A percentile compares a stretch with the other conserved stretches of the same genome.
These are phyloP conservation scores for Indri indri DNA, from an alignment of 2,113 vertebrate genomes.

Conservation along the genomic window DNA sequence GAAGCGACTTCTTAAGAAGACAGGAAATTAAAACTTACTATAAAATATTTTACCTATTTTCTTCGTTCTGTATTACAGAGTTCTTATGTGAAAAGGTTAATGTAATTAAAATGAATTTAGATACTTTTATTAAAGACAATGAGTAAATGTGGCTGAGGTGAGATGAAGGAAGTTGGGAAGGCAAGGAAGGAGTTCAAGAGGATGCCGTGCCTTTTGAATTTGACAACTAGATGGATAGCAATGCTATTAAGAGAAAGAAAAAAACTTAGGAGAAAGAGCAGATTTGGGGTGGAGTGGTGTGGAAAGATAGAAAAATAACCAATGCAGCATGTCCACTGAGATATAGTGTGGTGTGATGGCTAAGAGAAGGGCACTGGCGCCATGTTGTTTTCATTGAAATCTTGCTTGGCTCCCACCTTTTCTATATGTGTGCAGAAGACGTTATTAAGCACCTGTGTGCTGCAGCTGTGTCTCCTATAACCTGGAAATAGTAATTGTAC, in stretches of 20 bases:
- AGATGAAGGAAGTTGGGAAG: neutral
- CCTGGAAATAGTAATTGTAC: neutral
- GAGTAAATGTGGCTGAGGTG: neutral
- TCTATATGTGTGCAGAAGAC: neutral
- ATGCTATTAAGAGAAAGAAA: neutral
- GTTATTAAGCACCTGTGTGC: neutral
- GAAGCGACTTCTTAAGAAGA: neutral
- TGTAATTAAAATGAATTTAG: neutral
- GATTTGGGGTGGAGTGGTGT: rapidly evolving
- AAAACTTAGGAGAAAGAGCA: neutral
- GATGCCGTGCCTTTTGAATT: neutral
- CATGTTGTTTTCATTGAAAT: neutral
- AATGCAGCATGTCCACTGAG: neutral
- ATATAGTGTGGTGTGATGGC: no score
- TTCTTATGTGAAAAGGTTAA: neutral
- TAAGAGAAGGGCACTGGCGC: neutral
- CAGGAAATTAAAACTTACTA: neutral
- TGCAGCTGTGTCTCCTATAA: neutral
- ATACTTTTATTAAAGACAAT: neutral
- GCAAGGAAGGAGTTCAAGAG: neutral
- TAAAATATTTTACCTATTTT: neutral
- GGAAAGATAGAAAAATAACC: neutral
- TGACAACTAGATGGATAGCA: neutral
- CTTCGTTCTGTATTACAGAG: neutral
- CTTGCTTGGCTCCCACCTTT: neutral